phyloP scores from a whole-genome alignment of 2,113 vertebrate genomes.

The Panthera tigris region DNA sequence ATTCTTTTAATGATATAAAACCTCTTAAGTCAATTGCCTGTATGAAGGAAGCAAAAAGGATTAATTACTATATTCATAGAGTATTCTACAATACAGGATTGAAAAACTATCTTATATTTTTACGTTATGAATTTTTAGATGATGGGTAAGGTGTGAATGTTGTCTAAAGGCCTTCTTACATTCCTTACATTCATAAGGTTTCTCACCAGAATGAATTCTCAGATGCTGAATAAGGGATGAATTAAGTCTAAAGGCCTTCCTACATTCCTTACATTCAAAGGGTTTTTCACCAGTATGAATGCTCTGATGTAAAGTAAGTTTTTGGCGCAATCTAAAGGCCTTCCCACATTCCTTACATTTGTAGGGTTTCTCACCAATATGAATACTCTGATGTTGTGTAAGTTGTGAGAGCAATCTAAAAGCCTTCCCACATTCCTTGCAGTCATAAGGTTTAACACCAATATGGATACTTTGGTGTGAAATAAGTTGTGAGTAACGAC shows the following conservation, averaged over 20 bases:
- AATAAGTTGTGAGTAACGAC: constrained; percentile 77
- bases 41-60: constrained; percentile 17
- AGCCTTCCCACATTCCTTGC: constrained; percentile 78
- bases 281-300: constrained; percentile 82
- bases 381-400: constrained; percentile 86
- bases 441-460: constrained; percentile 79
- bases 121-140: constrained; percentile 73
- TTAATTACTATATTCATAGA: constrained; percentile 42
- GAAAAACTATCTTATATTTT: constrained; percentile 43
- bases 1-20: constrained; percentile 34
- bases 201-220: constrained; percentile 81
- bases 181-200: constrained; percentile 77
- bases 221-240: constrained; percentile 84
- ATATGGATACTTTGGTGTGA: constrained; percentile 80
- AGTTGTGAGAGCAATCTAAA: constrained; percentile 79
- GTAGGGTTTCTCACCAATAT: constrained; percentile 80
- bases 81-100: background rate
- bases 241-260: constrained; percentile 85
- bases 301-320: constrained; percentile 80
- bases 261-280: constrained; percentile 78
- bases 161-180: constrained; percentile 75
- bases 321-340: constrained; percentile 78
- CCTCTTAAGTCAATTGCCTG: background rate
- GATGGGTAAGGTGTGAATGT: constrained; percentile 75
- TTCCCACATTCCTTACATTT: constrained; percentile 81